Base-by-base conservation (phyloP, 2,113 vertebrate species). In the Brachyhypopomus gauderio region DNA sequence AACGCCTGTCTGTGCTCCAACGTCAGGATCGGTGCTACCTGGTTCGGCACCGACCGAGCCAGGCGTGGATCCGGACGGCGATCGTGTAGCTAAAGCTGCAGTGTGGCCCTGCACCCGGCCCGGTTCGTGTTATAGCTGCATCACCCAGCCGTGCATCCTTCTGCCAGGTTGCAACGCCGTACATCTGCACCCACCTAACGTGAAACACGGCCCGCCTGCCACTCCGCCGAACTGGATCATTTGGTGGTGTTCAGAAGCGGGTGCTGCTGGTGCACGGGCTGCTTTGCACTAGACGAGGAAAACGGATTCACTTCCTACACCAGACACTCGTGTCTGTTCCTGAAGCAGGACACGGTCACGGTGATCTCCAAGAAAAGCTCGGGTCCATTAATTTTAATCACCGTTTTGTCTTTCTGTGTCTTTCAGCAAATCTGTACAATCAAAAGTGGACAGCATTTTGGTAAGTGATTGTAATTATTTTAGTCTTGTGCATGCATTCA, bases 371-470 rank as follows among this genome's bases (percentile, higher is more conserved):
- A 52, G 17, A 77, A 52, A 27, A 55, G 41, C 41, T 5, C 45
- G 14, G 5, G 23, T 38, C 64, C 17, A 14, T 12, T 17, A 17
- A 27, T 17, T 3, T 52, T 84, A 55, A 67, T 84, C 69, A 60
- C 79, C 80, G 84, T 84, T 38, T 27, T 84, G 2, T 88, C n/a
- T 91, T 88, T 88, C 11, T 91, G 78, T 89, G 78, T 82, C 76
- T 90, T 91, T 79, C 90, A 99, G 97, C 94, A 99, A 99, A 98
- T 96, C 96, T 93, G 96, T 98, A 96, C 97, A 99, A 97, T 99
- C 96, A 96, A 99, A 98, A 95, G 97, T 98, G 96, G 97, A 99
- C 94, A 96, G 94, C 95, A 99, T 99, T 94, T 96, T 99, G 97
- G 97, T 99, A 93, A 98, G 97, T 97, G 87, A 83, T 27, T 71